Conservation (phyloP, 1,140 invertebrate species). For the Drosophila tsacasi region DNA sequence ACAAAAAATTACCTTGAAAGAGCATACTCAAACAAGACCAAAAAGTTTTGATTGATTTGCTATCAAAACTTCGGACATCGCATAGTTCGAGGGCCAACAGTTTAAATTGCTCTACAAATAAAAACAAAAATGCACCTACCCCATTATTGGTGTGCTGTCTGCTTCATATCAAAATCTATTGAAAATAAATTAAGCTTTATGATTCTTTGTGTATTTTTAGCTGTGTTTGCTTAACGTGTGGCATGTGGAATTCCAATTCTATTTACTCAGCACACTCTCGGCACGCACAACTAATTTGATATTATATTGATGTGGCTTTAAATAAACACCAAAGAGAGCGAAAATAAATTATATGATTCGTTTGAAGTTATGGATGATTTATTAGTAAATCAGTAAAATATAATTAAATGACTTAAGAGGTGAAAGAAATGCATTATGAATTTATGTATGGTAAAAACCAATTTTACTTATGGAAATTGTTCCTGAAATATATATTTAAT, state of each 20-base stretch:
- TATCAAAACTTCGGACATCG: slow-evolving; percentile 11
- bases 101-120: slow-evolving; percentile 25
- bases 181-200: slow-evolving; percentile 17
- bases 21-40: slow-evolving; percentile 2
- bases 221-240: slow-evolving; percentile 18
- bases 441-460: background rate
- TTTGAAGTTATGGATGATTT: slow-evolving; percentile 28
- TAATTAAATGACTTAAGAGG: background rate
- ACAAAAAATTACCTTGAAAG: background rate
- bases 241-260: slow-evolving; percentile 8
- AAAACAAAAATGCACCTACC: slow-evolving; percentile 3
- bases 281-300: slow-evolving; percentile 28
- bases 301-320: slow-evolving; percentile 18
- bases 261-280: slow-evolving; percentile 16
- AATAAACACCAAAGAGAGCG: slow-evolving; percentile 15
- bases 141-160: background rate
- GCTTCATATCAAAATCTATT: background rate
- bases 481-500: background rate
- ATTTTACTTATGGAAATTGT: background rate
- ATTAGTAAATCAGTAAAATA: background rate
- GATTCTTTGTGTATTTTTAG: slow-evolving; percentile 13
- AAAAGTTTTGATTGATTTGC: slow-evolving; percentile 20
- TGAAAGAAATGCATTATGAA: background rate
- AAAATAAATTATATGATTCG: slow-evolving; percentile 7
- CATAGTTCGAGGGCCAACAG: slow-evolving; percentile 2